phyloP scores from a whole-genome alignment of 2,888 invertebrate species.

The Nomada fucata region DNA sequence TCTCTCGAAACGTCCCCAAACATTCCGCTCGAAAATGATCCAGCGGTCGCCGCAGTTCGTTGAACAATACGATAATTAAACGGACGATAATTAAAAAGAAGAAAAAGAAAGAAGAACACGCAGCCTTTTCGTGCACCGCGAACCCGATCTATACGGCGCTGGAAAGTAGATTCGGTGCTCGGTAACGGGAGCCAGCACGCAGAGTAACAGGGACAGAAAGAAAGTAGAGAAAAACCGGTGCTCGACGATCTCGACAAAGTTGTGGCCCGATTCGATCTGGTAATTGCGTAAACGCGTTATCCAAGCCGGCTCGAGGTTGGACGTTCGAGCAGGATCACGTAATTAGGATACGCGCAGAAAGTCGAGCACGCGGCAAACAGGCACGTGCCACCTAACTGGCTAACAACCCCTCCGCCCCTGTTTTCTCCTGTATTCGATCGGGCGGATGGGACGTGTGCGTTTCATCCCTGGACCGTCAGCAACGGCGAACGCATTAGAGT shows the following conservation, averaged over 20 bases:
- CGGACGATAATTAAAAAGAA: no score
- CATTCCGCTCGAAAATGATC: no score
- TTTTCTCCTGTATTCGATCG: conserved; percentile 23
- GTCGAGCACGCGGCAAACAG: conserved; percentile 40
- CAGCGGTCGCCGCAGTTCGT: no score
- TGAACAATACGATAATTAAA: no score
- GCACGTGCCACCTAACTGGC: conserved; percentile 61
- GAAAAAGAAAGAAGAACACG: no score
- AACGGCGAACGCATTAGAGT: no score
- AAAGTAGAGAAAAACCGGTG: not conserved
- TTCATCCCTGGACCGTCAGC: not conserved
- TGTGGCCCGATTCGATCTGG: conserved; percentile 5
- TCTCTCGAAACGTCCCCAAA: no score
- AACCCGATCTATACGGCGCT: not conserved
- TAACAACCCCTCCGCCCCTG: conserved; percentile 21
- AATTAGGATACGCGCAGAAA: conserved; percentile 49
- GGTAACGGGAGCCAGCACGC: not conserved
- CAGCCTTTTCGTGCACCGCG: no score
- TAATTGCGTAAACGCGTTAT: conserved; percentile 38
- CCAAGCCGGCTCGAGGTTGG: conserved; percentile 10
- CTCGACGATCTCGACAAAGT: not conserved
- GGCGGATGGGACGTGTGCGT: not conserved
- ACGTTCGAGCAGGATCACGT: conserved; percentile 32
- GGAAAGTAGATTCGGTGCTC: conserved; percentile 15
- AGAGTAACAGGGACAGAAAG: not conserved